Evolutionary conservation across 1,140 invertebrate species (phyloP).

Genomic region (Bradysia coprophila): DNA sequence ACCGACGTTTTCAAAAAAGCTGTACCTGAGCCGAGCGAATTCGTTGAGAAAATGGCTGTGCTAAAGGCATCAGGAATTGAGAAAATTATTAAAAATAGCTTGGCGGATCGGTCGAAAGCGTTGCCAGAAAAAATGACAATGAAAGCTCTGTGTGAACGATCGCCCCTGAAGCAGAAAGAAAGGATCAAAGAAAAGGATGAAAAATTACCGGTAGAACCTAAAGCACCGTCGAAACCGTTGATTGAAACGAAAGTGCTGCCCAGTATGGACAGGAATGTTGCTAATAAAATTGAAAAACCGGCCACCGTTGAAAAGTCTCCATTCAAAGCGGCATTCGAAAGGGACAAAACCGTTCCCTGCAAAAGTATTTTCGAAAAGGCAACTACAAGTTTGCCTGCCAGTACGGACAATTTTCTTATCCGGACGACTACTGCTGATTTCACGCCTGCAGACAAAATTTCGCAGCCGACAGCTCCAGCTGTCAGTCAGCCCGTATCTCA

Average conservation of each 20-base stretch:
- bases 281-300: no score
- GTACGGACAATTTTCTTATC: no score
- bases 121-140: not conserved
- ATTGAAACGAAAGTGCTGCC: no score
- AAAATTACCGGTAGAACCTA: not conserved
- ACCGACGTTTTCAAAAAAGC: not conserved
- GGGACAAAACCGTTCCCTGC: no score
- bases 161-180: not conserved
- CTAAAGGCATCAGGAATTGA: conserved; percentile 5
- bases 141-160: not conserved
- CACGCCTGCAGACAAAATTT: no score
- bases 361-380: no score
- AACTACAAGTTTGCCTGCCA: no score
- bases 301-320: no score
- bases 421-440: no score
- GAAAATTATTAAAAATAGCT: conserved; percentile 9
- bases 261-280: no score
- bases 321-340: no score
- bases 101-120: conserved; percentile 6
- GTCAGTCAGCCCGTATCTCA: not conserved
- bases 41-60: not conserved
- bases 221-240: not conserved
- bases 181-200: conserved; percentile 9
- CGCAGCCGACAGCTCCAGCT: not conserved
- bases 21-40: not conserved